These are phyloP conservation scores for Mus caroli DNA, from an alignment of 2,797 vertebrate genomes.

Conservation along the genomic window DNA sequence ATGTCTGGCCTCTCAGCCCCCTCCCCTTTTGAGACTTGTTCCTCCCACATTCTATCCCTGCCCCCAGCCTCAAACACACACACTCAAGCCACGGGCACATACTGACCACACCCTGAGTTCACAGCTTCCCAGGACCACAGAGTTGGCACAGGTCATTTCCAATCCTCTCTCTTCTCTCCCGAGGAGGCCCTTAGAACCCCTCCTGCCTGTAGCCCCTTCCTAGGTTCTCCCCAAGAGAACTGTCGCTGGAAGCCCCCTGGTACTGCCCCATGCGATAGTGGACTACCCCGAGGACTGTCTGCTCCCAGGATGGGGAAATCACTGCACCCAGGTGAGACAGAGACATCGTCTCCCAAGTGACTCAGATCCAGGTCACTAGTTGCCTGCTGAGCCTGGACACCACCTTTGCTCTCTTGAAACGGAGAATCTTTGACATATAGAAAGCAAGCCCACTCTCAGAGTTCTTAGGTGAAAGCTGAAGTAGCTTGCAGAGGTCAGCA, in stretches of 20 bases:
- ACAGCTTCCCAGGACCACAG: background rate
- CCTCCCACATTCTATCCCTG: no score
- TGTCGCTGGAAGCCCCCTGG: fast-evolving
- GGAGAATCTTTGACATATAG: background rate
- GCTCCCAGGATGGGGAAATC: background rate
- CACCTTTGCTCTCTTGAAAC: background rate
- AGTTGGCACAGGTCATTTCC: background rate
- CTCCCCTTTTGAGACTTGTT: background rate
- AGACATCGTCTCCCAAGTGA: background rate
- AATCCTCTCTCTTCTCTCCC: background rate
- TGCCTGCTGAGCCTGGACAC: background rate
- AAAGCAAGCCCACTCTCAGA: no score
- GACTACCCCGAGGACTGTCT: background rate
- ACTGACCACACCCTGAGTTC: background rate
- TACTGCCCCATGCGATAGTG: fast-evolving
- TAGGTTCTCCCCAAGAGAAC: background rate
- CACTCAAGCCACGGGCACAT: background rate
- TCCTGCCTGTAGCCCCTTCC: background rate
- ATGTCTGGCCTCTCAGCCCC: background rate
- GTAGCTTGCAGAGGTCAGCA: background rate
- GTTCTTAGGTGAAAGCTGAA: background rate
- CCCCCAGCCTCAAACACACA: fast-evolving
- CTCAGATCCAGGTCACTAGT: background rate
- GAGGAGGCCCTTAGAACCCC: background rate
- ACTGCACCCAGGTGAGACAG: background rate